Evolutionary conservation across 2,888 invertebrate species (phyloP).

Genomic region (Formica aserva): DNA sequence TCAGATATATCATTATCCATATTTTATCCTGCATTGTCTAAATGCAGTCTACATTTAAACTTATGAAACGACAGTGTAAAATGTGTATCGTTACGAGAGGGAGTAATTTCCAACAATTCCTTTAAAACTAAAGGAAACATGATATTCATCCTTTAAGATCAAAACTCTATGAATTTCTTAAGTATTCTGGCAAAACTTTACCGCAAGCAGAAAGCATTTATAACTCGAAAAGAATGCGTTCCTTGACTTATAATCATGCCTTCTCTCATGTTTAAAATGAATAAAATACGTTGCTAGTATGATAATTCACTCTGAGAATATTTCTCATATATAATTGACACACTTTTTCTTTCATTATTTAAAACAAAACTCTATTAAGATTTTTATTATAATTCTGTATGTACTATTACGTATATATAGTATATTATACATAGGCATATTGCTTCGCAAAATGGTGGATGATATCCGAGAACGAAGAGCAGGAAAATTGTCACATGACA

Average conservation of each 20-base stretch:
- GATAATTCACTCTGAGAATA: not conserved
- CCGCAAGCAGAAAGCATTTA: not conserved
- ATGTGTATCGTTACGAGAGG: not conserved
- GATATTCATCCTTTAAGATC: conserved; percentile 17
- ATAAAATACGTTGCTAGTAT: not conserved
- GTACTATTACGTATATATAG: no score
- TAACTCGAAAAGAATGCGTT: conserved; percentile 24
- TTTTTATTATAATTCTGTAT: not conserved
- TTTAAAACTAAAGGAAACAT: conserved; percentile 15
- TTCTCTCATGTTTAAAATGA: not conserved
- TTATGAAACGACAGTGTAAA: not conserved
- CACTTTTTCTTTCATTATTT: not conserved
- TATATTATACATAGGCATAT: conserved; percentile 67
- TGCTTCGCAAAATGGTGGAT: conserved; percentile 79
- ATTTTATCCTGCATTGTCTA: not conserved
- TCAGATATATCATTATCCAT: not conserved
- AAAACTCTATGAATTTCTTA: not conserved
- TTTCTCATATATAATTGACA: not conserved
- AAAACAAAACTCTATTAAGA: not conserved
- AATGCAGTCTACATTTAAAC: not conserved
- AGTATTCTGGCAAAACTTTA: conserved; percentile 18
- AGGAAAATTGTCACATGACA: conserved; percentile 72
- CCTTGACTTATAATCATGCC: not conserved
- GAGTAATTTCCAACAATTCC: conserved; percentile 18
- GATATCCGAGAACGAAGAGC: conserved; percentile 74